Base-by-base conservation (phyloP, 1,140 invertebrate species). In the Drosophila eugracilis region DNA sequence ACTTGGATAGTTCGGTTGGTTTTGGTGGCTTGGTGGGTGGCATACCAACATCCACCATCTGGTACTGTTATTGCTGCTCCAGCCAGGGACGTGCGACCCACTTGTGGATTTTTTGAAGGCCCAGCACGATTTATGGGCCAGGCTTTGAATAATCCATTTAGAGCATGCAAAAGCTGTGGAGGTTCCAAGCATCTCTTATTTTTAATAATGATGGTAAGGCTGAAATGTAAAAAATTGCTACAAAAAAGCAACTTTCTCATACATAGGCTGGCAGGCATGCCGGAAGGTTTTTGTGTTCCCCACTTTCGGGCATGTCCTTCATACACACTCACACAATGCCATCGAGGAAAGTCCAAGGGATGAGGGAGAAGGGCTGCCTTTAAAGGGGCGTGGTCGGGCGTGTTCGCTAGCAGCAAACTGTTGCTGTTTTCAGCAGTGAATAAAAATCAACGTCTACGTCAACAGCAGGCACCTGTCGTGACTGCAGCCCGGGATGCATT, bases 121-220 rank as follows among this genome's bases (percentile, higher is more conserved):
- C 50, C 50, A 39, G 50, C 36, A 44, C 52, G 52, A 65, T 55
- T 66, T 57, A 65, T 53, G 70, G 75, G 30, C 58, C 60, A 44
- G 79, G 79, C 77, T 77, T 77, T 86, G 77, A 81, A 86, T 88
- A 81, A 86, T 88, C 83, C 81, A 86, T 85, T 86, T 70, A 81
- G 63, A 77, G 58, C 63, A 63, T 58, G 72, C 63, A 71, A 36
- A 81, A 32, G 12, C 30, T 12, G 10, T 9, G 34, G n/a, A n/a
- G 37, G 44, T 30, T 14, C 58, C 62, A 15, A 55, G 41, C 65
- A 69, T 78, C 77, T 65, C 81, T 74, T 81, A 77, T 69, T 66
- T 85, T 80, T 75, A 85, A 66, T 74, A 86, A 88, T 53, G 75
- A 88, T 67, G 52, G 32, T 39, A 22, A 37, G 41, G 53, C 34